Evolutionary conservation across 2,113 vertebrate species (phyloP).

Genomic region (Syngnathus typhle): DNA sequence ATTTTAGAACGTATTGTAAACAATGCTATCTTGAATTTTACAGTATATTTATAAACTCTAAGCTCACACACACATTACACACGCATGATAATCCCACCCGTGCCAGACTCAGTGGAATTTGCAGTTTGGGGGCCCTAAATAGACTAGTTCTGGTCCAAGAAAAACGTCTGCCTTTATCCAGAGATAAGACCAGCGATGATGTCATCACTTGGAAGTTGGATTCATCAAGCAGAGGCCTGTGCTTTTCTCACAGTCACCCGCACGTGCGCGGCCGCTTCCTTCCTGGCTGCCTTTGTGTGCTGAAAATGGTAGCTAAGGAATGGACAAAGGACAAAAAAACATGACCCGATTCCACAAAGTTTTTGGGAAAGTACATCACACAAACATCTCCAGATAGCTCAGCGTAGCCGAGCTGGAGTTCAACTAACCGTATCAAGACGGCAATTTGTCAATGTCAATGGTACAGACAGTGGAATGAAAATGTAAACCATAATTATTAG

Average conservation of each 20-base stretch:
- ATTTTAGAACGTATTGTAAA: background rate
- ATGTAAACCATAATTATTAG: no score
- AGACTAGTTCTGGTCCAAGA: conserved; percentile 32
- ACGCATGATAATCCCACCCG: conserved; percentile 3
- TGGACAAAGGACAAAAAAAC: conserved; percentile 1
- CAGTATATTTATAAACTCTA: background rate
- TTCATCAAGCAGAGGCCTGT: conserved; percentile 19
- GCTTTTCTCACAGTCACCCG: conserved; percentile 35
- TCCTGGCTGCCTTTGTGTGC: conserved; percentile 25
- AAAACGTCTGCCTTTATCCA: conserved; percentile 43
- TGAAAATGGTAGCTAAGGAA: background rate
- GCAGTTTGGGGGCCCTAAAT: conserved; percentile 37
- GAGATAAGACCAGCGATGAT: conserved; percentile 49
- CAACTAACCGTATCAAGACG: no score
- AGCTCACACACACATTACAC: background rate
- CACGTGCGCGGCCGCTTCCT: conserved; percentile 34
- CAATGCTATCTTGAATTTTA: background rate
- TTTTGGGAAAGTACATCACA: background rate
- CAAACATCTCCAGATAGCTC: background rate
- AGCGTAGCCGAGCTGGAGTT: background rate
- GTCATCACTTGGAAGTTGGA: conserved; percentile 35
- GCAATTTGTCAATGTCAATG: no score
- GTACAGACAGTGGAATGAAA: no score
- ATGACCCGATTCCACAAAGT: background rate
- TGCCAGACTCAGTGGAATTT: conserved; percentile 13